These are phyloP conservation scores for Cydia amplana DNA, from an alignment of 1,140 invertebrate genomes.

Conservation along the genomic window DNA sequence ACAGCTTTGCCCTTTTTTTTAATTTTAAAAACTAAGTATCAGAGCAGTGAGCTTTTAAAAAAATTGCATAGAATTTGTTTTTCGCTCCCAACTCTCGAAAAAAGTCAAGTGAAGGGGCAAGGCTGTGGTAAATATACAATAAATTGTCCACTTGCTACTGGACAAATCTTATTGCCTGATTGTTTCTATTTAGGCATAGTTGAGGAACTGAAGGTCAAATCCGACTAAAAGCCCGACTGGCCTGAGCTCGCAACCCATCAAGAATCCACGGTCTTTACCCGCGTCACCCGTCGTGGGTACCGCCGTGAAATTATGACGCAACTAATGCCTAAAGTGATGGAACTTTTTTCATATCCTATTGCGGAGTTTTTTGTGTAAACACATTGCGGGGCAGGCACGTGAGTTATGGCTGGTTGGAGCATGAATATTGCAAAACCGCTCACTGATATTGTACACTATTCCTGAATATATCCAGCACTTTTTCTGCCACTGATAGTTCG, in stretches of 20 bases:
- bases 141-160: too few relatives aligned
- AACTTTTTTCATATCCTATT: slow-evolving; percentile 32
- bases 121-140: too few relatives aligned
- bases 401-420: slow-evolving; percentile 22
- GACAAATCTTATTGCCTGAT: too few relatives aligned
- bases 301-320: slow-evolving; percentile 31
- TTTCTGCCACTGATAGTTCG: neutral
- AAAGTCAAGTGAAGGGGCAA: too few relatives aligned
- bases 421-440: slow-evolving; percentile 6
- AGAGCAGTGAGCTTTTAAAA: too few relatives aligned
- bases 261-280: neutral
- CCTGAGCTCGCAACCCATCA: neutral
- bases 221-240: neutral
- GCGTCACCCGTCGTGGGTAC: slow-evolving; percentile 22
- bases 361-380: slow-evolving; percentile 26
- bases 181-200: too few relatives aligned
- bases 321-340: slow-evolving; percentile 30
- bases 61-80: too few relatives aligned
- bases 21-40: too few relatives aligned
- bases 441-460: slow-evolving; percentile 1
- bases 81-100: too few relatives aligned
- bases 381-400: slow-evolving; percentile 3
- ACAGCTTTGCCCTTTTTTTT: too few relatives aligned
- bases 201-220: too few relatives aligned
- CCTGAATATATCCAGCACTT: neutral